Percentiles rank a stretch among this genome's conserved stretches.
Evolutionary conservation across 1,140 invertebrate species (phyloP).

Genomic region (Zaprionus nigranus): DNA sequence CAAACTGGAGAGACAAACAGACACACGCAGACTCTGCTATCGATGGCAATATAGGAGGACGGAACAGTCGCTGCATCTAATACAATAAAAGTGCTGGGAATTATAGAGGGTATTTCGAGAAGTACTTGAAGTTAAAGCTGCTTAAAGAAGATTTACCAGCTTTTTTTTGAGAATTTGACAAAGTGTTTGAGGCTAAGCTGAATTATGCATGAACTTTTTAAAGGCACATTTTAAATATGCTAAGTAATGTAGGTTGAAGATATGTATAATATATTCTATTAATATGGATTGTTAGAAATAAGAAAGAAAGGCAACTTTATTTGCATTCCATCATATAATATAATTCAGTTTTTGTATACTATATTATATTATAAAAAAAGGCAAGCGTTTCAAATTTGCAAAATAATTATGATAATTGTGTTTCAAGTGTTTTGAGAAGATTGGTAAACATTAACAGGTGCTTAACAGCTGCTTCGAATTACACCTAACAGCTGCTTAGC

Average conservation of each 20-base stretch:
- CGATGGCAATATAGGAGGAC: neutral
- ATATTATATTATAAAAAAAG: no score
- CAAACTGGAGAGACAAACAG: slow-evolving; percentile 22
- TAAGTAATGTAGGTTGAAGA: neutral
- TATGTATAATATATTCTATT: neutral
- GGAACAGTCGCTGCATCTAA: slow-evolving; percentile 13
- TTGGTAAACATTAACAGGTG: neutral
- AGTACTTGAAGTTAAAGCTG: slow-evolving; percentile 6
- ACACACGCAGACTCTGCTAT: neutral
- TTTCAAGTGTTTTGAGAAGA: neutral
- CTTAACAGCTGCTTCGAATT: neutral
- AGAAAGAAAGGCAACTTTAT: no score
- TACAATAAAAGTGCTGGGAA: slow-evolving; percentile 19
- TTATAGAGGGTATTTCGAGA: neutral
- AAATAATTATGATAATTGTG: no score
- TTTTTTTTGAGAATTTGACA: neutral
- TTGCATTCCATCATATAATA: no score
- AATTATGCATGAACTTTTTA: neutral
- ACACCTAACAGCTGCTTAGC: no score
- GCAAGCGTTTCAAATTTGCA: no score
- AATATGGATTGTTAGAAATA: neutral
- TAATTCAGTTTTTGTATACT: no score
- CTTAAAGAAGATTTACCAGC: neutral
- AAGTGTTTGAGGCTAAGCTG: neutral
- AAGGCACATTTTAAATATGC: neutral